Evolutionary conservation across 2,797 vertebrate genomes (phyloP).

Genomic region (Gephyroberyx darwinii): DNA sequence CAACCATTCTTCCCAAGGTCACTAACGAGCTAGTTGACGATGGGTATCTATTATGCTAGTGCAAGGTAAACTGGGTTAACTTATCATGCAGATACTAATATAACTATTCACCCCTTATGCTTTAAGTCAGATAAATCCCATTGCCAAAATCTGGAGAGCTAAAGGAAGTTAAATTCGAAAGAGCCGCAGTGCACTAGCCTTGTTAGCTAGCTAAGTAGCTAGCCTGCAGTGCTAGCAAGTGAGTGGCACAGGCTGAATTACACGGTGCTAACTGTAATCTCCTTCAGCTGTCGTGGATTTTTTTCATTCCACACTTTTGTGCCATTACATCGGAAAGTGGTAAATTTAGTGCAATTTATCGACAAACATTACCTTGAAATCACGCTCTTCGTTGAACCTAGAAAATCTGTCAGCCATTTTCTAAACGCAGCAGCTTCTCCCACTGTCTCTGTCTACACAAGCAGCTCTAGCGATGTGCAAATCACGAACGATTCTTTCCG

Average conservation of each 20-base stretch:
- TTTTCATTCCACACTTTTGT: neutral
- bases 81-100: no score
- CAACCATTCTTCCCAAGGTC: constrained; percentile 75
- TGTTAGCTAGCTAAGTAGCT: constrained; percentile 62
- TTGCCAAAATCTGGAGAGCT: constrained; percentile 14
- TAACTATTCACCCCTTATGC: neutral
- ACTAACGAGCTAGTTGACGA: constrained; percentile 43
- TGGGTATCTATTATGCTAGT: neutral
- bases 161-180: constrained; percentile 56
- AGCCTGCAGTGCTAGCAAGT: constrained; percentile 67
- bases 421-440: constrained; percentile 78
- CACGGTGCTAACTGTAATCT: neutral
- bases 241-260: constrained; percentile 22
- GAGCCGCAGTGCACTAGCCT: constrained; percentile 64
- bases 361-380: constrained; percentile 92
- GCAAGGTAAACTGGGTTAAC: accelerated
- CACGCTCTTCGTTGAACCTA: constrained; percentile 98
- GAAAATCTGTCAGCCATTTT: constrained; percentile 99
- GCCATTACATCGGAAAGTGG: no score
- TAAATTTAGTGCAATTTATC: accelerated
- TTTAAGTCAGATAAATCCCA: constrained; percentile 3
- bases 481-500: constrained; percentile 1
- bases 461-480: constrained; percentile 46
- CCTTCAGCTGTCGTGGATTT: accelerated
- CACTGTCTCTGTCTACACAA: constrained; percentile 53